Evolutionary conservation across 2,888 invertebrate genomes (phyloP).

Genomic region (Agonopterix heracliana): DNA sequence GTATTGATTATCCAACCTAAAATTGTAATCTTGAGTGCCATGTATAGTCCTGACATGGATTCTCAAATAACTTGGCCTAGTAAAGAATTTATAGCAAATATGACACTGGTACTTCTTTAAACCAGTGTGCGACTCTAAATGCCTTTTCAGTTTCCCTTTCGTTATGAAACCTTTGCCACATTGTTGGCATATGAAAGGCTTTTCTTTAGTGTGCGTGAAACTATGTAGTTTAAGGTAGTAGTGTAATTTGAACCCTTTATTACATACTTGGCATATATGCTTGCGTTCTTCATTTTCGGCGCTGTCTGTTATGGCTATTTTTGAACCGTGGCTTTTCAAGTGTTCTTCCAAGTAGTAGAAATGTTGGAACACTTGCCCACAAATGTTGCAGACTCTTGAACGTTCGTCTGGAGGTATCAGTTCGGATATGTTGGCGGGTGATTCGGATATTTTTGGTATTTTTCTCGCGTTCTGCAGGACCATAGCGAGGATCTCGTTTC

Average conservation of each 20-base stretch:
- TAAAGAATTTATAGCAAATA: slow-evolving; percentile 66
- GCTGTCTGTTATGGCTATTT: slow-evolving; percentile 47
- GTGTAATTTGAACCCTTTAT: slow-evolving; percentile 59
- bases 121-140: slow-evolving; percentile 59
- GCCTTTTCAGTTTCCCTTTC: slow-evolving; percentile 58
- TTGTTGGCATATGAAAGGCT: slow-evolving; percentile 62
- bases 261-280: slow-evolving; percentile 52
- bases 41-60: slow-evolving; percentile 65
- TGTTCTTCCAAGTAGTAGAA: slow-evolving; percentile 66
- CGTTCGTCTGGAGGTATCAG: slow-evolving; percentile 44
- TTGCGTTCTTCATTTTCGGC: slow-evolving; percentile 48
- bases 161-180: slow-evolving; percentile 68
- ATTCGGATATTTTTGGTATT: slow-evolving; percentile 41
- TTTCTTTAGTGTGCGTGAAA: slow-evolving; percentile 64
- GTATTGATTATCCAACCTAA: slow-evolving; percentile 27
- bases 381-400: slow-evolving; percentile 62
- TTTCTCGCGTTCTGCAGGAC: slow-evolving; percentile 61
- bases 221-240: slow-evolving; percentile 63
- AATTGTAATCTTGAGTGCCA: slow-evolving; percentile 60
- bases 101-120: slow-evolving; percentile 66
- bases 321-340: slow-evolving; percentile 56
- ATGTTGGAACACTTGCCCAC: slow-evolving; percentile 63
- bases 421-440: slow-evolving; percentile 16
- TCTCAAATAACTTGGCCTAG: slow-evolving; percentile 55
- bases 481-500: slow-evolving; percentile 61